phyloP scores from a whole-genome alignment of 2,797 vertebrate genomes.

The Echeneis naucrates region DNA sequence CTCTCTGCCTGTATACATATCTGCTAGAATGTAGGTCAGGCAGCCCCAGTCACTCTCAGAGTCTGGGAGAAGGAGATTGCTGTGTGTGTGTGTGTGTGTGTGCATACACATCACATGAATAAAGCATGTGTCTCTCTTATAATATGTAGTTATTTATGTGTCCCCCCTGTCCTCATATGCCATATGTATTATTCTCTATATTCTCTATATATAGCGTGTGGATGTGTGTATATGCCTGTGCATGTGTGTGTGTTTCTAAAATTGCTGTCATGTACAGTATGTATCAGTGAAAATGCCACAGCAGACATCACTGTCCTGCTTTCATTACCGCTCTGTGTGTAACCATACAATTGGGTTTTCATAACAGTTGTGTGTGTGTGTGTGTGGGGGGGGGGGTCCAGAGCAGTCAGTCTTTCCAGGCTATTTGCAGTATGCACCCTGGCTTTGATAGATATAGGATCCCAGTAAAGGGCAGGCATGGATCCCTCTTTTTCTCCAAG shows the following conservation, averaged over 20 bases:
- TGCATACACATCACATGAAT: conserved; percentile 62
- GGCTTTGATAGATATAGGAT: conserved; percentile 67
- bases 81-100: conserved; percentile 28
- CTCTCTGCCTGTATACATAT: conserved; percentile 74
- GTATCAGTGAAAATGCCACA: conserved; percentile 52
- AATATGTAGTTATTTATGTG: conserved; percentile 63
- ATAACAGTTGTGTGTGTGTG: conserved; percentile 27
- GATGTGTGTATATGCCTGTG: conserved; percentile 12
- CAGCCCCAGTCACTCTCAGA: conserved; percentile 76
- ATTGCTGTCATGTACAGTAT: conserved; percentile 50
- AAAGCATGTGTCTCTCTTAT: conserved; percentile 65
- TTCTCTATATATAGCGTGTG: conserved; percentile 26
- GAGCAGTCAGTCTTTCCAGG: conserved; percentile 30
- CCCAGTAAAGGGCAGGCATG: conserved; percentile 50
- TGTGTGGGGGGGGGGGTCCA: conserved; percentile 22
- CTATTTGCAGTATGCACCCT: conserved; percentile 55
- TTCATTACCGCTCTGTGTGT: conserved; percentile 25
- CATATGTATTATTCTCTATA: conserved; percentile 41
- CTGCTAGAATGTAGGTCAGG: conserved; percentile 85
- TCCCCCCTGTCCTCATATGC: conserved; percentile 59
- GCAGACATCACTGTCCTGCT: conserved; percentile 32
- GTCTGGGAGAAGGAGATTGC: conserved; percentile 66
- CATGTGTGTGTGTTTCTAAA: conserved; percentile 25
- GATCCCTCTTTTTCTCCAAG: conserved; percentile 38
- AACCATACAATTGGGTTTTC: conserved; percentile 37